Conservation (phyloP, 92 coral and sea anemone genomes). For the Epizoanthus scotinus region DNA sequence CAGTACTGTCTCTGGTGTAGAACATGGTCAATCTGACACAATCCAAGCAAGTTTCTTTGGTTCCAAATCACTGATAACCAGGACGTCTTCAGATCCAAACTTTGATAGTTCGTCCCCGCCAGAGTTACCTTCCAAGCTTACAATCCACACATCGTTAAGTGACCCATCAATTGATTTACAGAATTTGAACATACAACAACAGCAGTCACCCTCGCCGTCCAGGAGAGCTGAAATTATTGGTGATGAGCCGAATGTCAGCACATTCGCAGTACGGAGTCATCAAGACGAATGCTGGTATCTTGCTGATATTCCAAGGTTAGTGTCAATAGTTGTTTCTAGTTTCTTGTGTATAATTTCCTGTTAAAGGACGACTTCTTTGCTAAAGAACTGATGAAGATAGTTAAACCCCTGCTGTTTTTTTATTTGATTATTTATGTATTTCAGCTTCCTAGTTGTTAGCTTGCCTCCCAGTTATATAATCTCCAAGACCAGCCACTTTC, state of each 20-base stretch:
- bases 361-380: too few species aligned
- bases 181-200: background rate
- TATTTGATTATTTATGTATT: too few species aligned
- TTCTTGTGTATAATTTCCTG: too few species aligned
- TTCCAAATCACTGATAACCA: slow-evolving; percentile 6
- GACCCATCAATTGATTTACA: slow-evolving; percentile 15
- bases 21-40: background rate
- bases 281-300: slow-evolving; percentile 94
- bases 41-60: background rate
- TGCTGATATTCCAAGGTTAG: slow-evolving; percentile 89
- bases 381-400: too few species aligned
- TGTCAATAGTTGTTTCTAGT: background rate
- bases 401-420: too few species aligned
- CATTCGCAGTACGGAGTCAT: slow-evolving; percentile 67
- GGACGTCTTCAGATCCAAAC: slow-evolving; percentile 56
- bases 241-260: background rate
- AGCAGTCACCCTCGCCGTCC: background rate
- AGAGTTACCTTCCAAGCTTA: slow-evolving; percentile 5
- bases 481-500: background rate
- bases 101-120: background rate
- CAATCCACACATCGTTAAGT: slow-evolving; percentile 18
- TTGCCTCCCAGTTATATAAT: too few species aligned
- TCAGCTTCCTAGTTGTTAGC: too few species aligned
- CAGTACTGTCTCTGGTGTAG: slow-evolving; percentile 25
- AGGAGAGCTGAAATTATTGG: background rate